Conservation (phyloP, 2,797 vertebrate species). For the Paedocypris micromegethes region DNA sequence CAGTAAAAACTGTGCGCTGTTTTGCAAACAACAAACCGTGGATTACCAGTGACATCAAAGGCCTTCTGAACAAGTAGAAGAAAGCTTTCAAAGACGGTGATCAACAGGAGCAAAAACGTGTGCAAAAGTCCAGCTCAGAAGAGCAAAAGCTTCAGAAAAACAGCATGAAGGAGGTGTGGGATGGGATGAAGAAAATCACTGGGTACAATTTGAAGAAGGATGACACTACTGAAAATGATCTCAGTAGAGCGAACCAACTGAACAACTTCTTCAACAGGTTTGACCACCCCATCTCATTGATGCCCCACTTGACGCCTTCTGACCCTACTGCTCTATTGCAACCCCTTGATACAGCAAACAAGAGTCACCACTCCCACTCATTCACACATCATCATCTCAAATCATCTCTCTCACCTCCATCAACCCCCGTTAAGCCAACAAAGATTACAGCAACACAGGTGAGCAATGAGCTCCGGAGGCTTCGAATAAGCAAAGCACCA, state of each 20-base stretch:
- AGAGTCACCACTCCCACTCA: too few relatives aligned
- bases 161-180: too few relatives aligned
- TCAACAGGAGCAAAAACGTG: neutral
- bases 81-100: neutral
- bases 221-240: neutral
- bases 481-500: neutral
- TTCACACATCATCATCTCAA: too few relatives aligned
- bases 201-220: neutral
- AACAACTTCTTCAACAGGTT: constrained; percentile 21
- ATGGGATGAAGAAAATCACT: neutral
- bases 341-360: too few relatives aligned
- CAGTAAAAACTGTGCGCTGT: neutral
- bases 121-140: neutral
- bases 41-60: neutral
- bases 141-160: neutral
- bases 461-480: constrained; percentile 2
- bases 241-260: neutral
- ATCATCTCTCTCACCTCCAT: too few relatives aligned
- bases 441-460: constrained; percentile 1
- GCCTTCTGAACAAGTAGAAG: neutral
- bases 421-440: too few relatives aligned
- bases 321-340: neutral
- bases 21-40: neutral
- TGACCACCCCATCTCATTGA: neutral
- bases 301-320: neutral